Evolutionary conservation across 2,888 invertebrate species (phyloP), one percentile per base, ranked within the genome.

Genomic region (Phyllotreta cruciferae): DNA sequence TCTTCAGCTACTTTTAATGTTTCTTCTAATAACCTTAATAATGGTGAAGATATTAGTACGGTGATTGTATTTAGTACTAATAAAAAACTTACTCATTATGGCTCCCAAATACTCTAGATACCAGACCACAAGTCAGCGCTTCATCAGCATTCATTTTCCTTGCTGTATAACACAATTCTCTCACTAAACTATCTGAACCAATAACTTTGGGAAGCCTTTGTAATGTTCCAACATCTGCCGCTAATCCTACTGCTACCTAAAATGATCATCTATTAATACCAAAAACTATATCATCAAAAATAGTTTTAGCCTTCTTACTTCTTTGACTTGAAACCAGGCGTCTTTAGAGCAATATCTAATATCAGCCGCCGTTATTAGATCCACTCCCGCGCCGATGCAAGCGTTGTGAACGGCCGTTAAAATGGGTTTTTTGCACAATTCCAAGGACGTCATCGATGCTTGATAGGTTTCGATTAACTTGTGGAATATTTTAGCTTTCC

Each of bases 181-280:
- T 84, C 0, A 88, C 92, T 66, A 94, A 83, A 69, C 97, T 96
- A 39, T 92, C 89, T 73, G 90, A 96, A 11, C 96, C 95, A 36
- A 98, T 85, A 2, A 93, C 86, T 83, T 94, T 96, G 1, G 98
- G 98, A 10, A 99, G 82, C 66, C 98, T 86, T 79, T 98, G 98
- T 41, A 99, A 82, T 0, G 92, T 90, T 0, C 99, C 99, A 0
- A 98, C 93, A 83, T 99, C 99, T 3, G 98, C 96, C 3, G 98
- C 96, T 81, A 99, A 83, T 0, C 98, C 98, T 57, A 90, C 83
- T 39, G 88, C 88, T 0, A 90, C 87, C 80, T 80, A 61, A 58
- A 58, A 44, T 54, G 34, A 52, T 3, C 24, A 24, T 24, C 24
- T 24, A 4, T 24, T 24, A 24, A 24, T 24, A 3, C 49, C 36